phyloP scores from a whole-genome alignment of 2,888 invertebrate genomes.

The Spodoptera picta region DNA sequence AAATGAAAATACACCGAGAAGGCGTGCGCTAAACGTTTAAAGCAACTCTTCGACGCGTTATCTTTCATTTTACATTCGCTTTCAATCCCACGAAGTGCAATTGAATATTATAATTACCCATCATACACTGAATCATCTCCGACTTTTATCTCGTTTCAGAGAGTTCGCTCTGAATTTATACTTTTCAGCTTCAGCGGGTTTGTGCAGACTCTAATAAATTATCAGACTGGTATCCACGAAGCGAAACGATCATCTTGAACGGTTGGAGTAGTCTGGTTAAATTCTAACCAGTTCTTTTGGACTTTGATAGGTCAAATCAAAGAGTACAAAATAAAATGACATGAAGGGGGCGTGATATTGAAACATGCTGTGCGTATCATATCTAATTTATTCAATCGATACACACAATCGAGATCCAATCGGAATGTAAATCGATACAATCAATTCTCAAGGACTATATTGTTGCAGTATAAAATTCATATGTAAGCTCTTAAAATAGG shows the following conservation, averaged over 20 bases:
- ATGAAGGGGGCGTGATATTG: constrained; percentile 23
- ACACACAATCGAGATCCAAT: constrained; percentile 44
- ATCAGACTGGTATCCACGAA: constrained; percentile 19
- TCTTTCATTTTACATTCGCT: constrained; percentile 13
- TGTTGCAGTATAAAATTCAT: constrained; percentile 45
- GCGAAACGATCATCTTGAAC: no score
- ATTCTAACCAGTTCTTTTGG: no score
- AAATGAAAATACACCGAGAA: constrained; percentile 40
- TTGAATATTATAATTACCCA: constrained; percentile 26
- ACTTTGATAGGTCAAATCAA: constrained; percentile 9
- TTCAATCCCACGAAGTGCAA: constrained; percentile 29
- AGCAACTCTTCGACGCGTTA: constrained; percentile 22
- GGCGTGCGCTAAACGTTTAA: constrained; percentile 27
- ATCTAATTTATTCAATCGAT: constrained; percentile 50
- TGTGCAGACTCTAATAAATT: constrained; percentile 28
- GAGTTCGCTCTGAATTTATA: constrained; percentile 19
- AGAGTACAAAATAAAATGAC: constrained; percentile 29
- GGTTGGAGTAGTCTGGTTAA: no score
- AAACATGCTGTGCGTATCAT: constrained; percentile 17
- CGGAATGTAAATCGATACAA: constrained; percentile 55
- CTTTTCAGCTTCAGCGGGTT: constrained; percentile 12
- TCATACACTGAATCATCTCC: constrained; percentile 5
- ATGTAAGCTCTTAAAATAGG: constrained; percentile 47
- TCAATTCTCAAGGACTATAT: constrained; percentile 56
- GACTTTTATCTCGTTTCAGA: constrained; percentile 25